Evolutionary conservation across 2,113 vertebrate genomes (phyloP), one percentile per base, ranked within the genome.

Genomic region (Prolemur simus): DNA sequence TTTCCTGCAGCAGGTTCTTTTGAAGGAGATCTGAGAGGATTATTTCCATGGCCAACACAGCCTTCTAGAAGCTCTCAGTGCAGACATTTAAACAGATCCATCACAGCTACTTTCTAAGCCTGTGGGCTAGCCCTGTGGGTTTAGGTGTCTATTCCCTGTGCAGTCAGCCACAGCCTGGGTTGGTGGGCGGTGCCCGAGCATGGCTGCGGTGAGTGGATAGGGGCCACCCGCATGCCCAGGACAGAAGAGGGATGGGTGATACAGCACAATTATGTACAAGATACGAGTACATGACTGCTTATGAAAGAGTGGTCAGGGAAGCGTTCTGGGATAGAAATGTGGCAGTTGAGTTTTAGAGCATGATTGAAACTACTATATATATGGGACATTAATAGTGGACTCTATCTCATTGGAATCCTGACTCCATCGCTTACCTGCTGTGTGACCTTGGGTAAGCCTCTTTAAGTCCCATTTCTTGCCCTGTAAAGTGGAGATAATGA

Each of bases 41-140:
- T n/a, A 17, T 4, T 5, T 54, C 47, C 42, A 3, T 1, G n/a
- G 54, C 39, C 0, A 0, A 23, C 21, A 56, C 1, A 5, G 47
- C 39, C 64, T 56, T 49, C 34, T 47, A 25, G 84, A 52, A 29
- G 37, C 32, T 76, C 88, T 89, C 37, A 1, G 4, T 49, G 42
- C 45, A 89, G 58, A 49, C 37, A n/a, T 42, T 6, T 2, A 81
- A 5, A 5, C 27, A 8, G 32, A 23, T 2, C 1, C 8, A 8
- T 21, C 17, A 6, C 32, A 27, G 37, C n/a, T 8, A 8, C 13
- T 54, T 15, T 29, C 37, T 60, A 39, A 54, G 74, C 42, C 64
- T 25, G 4, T 0, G 4, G 42, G 27, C 71, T 18, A 23, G 45
- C 7, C 52, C 52, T 77, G 21, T 58, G 56, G 69, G 68, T 11